These are phyloP conservation scores for Scarus forsteni DNA, from an alignment of 2,797 vertebrate species.

Conservation along the genomic window DNA sequence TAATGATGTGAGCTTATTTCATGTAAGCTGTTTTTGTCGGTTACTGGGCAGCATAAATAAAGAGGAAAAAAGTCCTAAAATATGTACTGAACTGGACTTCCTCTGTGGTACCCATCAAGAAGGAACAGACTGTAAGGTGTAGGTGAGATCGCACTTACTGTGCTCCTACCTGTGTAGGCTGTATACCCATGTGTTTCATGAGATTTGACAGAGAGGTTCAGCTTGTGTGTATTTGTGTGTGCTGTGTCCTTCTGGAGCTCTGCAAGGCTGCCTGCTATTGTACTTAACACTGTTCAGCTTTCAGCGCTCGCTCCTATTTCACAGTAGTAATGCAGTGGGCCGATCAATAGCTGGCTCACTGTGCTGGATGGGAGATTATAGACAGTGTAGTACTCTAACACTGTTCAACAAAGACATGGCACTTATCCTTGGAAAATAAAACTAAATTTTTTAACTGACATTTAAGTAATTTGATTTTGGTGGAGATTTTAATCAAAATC, in stretches of 20 bases:
- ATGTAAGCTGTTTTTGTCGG: not conserved
- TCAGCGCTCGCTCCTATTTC: conserved; percentile 67
- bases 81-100: conserved; percentile 8
- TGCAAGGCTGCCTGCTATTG: conserved; percentile 37
- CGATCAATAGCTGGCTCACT: conserved; percentile 66
- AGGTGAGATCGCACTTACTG: conserved; percentile 41
- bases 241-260: conserved; percentile 18
- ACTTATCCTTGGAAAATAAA: not conserved
- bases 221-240: conserved; percentile 26
- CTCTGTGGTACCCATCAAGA: conserved; percentile 12
- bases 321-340: conserved; percentile 54
- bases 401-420: not conserved
- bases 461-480: not conserved
- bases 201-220: conserved; percentile 38
- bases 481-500: too few relatives aligned
- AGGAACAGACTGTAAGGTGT: conserved; percentile 9
- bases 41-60: conserved; percentile 16
- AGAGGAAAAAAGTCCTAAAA: conserved; percentile 30
- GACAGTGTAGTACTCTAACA: conserved; percentile 4
- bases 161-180: conserved; percentile 26
- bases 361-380: conserved; percentile 10
- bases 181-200: conserved; percentile 27
- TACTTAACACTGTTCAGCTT: conserved; percentile 57
- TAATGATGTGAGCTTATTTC: not conserved
- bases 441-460: not conserved